phyloP scores from a whole-genome alignment of 2,113 vertebrate genomes.

The Cynoglossus semilaevis region DNA sequence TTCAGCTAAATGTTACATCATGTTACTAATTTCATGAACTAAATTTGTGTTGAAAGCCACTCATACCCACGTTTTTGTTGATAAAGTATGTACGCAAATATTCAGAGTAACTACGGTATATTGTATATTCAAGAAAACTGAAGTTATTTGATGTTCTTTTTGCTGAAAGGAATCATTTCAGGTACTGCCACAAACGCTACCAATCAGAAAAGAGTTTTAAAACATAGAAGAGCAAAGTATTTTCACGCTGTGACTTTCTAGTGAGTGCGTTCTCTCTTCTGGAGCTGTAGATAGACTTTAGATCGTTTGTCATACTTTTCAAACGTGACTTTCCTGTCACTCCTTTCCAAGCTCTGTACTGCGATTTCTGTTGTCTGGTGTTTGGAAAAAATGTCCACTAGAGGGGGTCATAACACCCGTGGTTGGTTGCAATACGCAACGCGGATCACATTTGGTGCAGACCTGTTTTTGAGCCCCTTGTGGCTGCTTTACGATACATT shows the following conservation, averaged over 20 bases:
- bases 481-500: conserved; percentile 47
- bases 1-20: too few species aligned
- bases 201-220: conserved; percentile 24
- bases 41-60: too few species aligned
- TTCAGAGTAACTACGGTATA: too few species aligned
- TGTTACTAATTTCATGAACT: too few species aligned
- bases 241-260: conserved; percentile 31
- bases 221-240: conserved; percentile 27
- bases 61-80: too few species aligned
- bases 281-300: not conserved
- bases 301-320: too few species aligned
- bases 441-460: conserved; percentile 12
- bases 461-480: conserved; percentile 11
- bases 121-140: too few species aligned
- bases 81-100: too few species aligned
- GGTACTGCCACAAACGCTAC: conserved; percentile 8
- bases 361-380: conserved; percentile 38
- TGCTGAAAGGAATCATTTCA: conserved; percentile 35
- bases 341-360: conserved; percentile 44
- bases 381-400: conserved; percentile 41
- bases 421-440: not conserved
- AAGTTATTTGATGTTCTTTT: conserved; percentile 8
- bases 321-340: too few species aligned
- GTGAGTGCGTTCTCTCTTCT: conserved; percentile 23
- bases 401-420: conserved; percentile 55